Conservation (phyloP, 1,140 invertebrate species). For the Euborellia annulipes region DNA sequence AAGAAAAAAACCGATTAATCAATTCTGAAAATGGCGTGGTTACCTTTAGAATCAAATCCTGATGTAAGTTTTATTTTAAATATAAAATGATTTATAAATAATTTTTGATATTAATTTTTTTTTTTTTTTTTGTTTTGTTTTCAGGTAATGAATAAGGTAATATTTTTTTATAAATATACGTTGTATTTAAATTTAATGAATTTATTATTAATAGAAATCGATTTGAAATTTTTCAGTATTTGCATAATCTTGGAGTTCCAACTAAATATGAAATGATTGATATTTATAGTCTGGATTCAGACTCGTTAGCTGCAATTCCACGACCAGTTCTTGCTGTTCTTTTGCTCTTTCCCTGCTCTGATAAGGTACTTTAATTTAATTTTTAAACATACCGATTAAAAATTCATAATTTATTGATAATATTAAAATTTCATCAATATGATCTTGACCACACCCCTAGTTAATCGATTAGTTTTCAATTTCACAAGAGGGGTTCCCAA, state of each 20-base stretch:
- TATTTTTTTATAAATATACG: too few species aligned
- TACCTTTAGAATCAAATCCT: constrained; percentile 84
- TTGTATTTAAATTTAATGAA: too few species aligned
- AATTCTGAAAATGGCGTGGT: constrained; percentile 33
- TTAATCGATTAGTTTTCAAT: too few species aligned
- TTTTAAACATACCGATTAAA: too few species aligned
- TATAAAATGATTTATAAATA: constrained; percentile 1
- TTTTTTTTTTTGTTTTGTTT: too few species aligned
- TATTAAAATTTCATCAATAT: too few species aligned
- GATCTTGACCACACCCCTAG: too few species aligned
- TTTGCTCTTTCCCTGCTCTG: constrained; percentile 69
- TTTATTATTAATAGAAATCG: neutral
- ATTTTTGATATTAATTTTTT: constrained; percentile 8
- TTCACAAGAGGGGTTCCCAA: too few species aligned
- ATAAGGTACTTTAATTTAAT: too few species aligned
- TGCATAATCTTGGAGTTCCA: constrained; percentile 68
- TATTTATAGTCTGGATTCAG: constrained; percentile 75
- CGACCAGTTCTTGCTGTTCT: constrained; percentile 70
- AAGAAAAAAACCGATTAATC: too few species aligned
- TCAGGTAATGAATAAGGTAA: constrained; percentile 6
- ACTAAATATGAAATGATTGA: constrained; percentile 66
- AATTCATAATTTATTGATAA: too few species aligned
- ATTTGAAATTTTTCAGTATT: constrained; percentile 39
- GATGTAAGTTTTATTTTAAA: constrained; percentile 42
- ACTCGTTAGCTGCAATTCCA: constrained; percentile 68